Percentiles rank a stretch among this genome's conserved stretches.
Conservation (phyloP, 2,888 invertebrate genomes). For the Drosophila neonasuta region DNA sequence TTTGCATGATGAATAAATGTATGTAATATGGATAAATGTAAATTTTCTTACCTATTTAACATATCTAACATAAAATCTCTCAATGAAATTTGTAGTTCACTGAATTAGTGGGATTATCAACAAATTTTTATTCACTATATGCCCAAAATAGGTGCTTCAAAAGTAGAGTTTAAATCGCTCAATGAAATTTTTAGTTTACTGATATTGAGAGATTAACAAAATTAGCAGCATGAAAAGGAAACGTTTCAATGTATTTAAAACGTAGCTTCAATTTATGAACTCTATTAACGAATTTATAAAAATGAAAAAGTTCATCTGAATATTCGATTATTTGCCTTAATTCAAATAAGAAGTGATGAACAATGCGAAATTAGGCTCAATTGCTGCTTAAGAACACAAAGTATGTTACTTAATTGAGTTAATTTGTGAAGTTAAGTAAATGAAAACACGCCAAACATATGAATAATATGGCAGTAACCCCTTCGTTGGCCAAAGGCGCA, state of each 20-base stretch:
- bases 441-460: slow-evolving; percentile 2
- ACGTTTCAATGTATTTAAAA: no score
- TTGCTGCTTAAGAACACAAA: neutral
- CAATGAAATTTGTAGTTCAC: no score
- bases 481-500: slow-evolving; percentile 13
- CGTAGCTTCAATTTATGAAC: no score
- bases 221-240: no score
- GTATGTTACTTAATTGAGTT: neutral
- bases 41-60: no score
- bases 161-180: neutral
- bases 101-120: no score
- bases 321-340: neutral
- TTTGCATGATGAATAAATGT: no score
- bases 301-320: neutral
- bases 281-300: no score
- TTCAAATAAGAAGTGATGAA: neutral
- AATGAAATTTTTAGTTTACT: neutral
- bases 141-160: no score
- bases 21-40: no score
- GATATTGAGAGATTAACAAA: neutral
- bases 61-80: neutral
- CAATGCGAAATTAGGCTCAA: neutral
- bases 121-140: no score
- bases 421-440: neutral
- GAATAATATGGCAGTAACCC: slow-evolving; percentile 16